Evolutionary conservation across 2,113 vertebrate genomes (phyloP).

Genomic region (Ptychochromis oligacanthus): DNA sequence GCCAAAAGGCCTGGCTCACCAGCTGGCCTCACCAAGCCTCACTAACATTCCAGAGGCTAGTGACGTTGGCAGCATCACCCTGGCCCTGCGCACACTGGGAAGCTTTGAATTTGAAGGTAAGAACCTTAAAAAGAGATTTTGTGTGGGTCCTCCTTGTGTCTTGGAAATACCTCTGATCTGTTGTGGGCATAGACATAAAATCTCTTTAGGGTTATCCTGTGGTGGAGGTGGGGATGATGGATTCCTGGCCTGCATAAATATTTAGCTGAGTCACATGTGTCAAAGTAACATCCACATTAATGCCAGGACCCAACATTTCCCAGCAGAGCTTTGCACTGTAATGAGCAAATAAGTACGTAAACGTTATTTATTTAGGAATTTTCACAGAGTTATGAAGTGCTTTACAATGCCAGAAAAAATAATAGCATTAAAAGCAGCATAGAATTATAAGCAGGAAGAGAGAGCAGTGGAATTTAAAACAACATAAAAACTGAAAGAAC

Average conservation of each 20-base stretch:
- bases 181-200: not conserved
- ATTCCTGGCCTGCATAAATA: not conserved
- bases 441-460: not conserved
- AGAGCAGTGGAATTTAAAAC: not conserved
- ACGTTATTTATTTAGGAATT: not conserved
- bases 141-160: not conserved
- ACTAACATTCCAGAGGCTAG: constrained; percentile 95
- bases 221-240: not conserved
- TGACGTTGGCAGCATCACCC: constrained; percentile 96
- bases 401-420: not conserved
- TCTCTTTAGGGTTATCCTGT: not conserved
- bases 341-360: not conserved
- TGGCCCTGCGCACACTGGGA: constrained; percentile 94
- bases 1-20: constrained; percentile 96
- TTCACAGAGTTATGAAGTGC: not conserved
- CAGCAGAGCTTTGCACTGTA: not conserved
- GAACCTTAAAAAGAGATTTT: not conserved
- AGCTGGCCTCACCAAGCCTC: constrained; percentile 95
- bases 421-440: not conserved
- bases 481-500: not conserved
- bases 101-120: constrained; percentile 99
- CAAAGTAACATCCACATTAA: not conserved
- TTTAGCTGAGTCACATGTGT: not conserved
- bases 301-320: not conserved
- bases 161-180: not conserved